Evolutionary conservation across 2,888 invertebrate species (phyloP), one percentile per base, ranked within the genome.

Genomic region (Perdita meconis): DNA sequence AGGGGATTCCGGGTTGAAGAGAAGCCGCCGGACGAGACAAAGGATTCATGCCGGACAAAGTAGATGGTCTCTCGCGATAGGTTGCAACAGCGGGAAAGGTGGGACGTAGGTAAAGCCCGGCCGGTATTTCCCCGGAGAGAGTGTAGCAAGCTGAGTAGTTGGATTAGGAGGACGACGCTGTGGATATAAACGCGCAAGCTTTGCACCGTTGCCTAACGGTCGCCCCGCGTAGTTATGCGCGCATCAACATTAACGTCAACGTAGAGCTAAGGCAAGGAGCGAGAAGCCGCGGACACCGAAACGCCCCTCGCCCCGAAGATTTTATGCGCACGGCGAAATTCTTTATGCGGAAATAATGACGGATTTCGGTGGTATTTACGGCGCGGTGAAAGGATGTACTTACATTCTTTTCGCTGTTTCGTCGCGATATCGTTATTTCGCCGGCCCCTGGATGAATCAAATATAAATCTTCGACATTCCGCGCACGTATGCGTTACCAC

Each of bases 291-390:
- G 61, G 66, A 6, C 30, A 44, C 36, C 50, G 40, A 36, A 59
- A 47, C 42, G n/a, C n/a, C n/a, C n/a, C n/a, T n/a, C 34, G 68
- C 64, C 70, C 68, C 67, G 70, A 74, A 71, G 80, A 75, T 75
- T 78, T 84, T 85, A 84, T 75, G 82, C 82, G 82, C 81, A 75
- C 82, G 82, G 81, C 83, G 86, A 86, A 88, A 89, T 88, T 87
- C 82, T 89, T 88, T 82, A 89, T 87, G 86, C 81, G 84, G 81
- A 84, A 87, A 87, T 87, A 88, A 89, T 86, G 87, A 86, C 85
- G 79, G 57, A 53, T 71, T 47, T 68, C 64, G 53, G 60, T 56
- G 65, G 56, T 53, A 24, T 44, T 69, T 19, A 57, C 56, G 55
- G n/a, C n/a, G n/a, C n/a, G n/a, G n/a, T n/a, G n/a, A n/a, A n/a